Conservation (phyloP, 1,140 invertebrate species). For the Homalodisca vitripennis region DNA sequence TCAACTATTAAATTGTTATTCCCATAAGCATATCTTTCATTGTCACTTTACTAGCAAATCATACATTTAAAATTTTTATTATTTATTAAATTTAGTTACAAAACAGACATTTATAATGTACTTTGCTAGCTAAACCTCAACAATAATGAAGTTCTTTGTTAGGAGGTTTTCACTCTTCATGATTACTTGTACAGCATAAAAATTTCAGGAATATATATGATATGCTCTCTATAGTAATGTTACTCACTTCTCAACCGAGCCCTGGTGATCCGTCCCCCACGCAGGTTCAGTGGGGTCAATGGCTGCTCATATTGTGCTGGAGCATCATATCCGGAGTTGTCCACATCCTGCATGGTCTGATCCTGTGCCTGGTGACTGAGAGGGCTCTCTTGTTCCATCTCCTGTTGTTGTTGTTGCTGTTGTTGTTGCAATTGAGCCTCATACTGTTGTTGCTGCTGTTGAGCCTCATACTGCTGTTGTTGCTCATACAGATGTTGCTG, state of each 20-base stretch:
- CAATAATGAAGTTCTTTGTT: no score
- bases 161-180: no score
- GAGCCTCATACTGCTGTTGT: slow-evolving; percentile 47
- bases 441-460: slow-evolving; percentile 38
- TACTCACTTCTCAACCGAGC: slow-evolving; percentile 50
- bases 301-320: slow-evolving; percentile 50
- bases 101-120: no score
- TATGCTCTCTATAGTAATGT: neutral
- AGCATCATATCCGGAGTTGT: slow-evolving; percentile 29
- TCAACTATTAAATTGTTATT: no score
- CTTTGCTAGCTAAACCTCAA: no score
- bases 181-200: no score
- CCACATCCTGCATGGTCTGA: slow-evolving; percentile 23
- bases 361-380: slow-evolving; percentile 35
- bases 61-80: no score
- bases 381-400: slow-evolving; percentile 31
- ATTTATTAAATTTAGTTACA: no score
- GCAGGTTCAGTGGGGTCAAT: slow-evolving; percentile 48
- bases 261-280: slow-evolving; percentile 53
- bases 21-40: no score
- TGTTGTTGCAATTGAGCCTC: slow-evolving; percentile 40
- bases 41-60: no score
- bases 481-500: slow-evolving; percentile 38
- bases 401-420: slow-evolving; percentile 41
- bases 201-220: neutral